A percentile compares a stretch with the other conserved stretches of the same genome.
Conservation (phyloP, 2,113 vertebrate species). For the Brachyhypopomus gauderio region DNA sequence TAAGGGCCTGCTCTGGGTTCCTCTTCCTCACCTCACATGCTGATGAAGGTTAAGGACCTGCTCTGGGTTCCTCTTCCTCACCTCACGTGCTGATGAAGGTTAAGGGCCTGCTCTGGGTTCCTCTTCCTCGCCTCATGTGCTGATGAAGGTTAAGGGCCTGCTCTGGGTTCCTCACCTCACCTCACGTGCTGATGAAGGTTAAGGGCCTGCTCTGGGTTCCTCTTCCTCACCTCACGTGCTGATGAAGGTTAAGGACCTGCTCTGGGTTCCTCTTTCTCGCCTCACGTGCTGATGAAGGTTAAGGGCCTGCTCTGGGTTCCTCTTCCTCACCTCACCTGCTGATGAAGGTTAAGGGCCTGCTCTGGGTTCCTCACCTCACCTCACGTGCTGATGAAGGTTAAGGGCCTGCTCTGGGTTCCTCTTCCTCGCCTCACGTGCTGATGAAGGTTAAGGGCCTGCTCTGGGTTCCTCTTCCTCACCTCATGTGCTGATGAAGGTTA, state of each 20-base stretch:
- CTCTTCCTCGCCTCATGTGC: constrained; percentile 26
- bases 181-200: constrained; percentile 38
- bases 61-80: background rate
- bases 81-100: constrained; percentile 42
- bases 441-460: constrained; percentile 14
- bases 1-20: background rate
- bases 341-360: constrained; percentile 13
- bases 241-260: constrained; percentile 13
- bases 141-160: constrained; percentile 16
- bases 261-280: background rate
- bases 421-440: constrained; percentile 30
- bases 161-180: background rate
- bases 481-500: constrained; percentile 33
- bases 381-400: constrained; percentile 33
- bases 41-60: constrained; percentile 15
- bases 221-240: constrained; percentile 30
- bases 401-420: background rate
- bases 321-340: constrained; percentile 30
- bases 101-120: background rate
- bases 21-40: constrained; percentile 27
- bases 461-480: background rate
- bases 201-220: background rate
- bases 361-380: background rate
- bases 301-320: background rate
- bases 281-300: constrained; percentile 38